A percentile compares a stretch with the other conserved stretches of the same genome.
These are phyloP conservation scores for Muscicapa striata DNA, from an alignment of 2,797 vertebrate species.

Conservation along the genomic window DNA sequence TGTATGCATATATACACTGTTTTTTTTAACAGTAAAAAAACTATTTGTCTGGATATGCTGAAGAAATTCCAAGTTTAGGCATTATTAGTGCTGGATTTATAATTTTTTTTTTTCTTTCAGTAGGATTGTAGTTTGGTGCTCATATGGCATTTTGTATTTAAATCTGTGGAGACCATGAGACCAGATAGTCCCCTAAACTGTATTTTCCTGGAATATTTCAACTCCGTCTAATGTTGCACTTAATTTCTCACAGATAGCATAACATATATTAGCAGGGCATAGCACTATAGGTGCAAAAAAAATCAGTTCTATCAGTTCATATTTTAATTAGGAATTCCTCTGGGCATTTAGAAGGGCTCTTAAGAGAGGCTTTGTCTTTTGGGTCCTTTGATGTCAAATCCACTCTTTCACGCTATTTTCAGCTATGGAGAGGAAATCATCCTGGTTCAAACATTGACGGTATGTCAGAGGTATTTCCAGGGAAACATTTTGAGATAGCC, in stretches of 20 bases:
- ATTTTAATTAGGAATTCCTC: background rate
- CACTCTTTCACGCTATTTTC: background rate
- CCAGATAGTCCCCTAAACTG: background rate
- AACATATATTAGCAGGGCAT: background rate
- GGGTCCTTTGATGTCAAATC: background rate
- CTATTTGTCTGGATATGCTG: background rate
- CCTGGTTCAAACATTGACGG: background rate
- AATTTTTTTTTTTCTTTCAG: background rate
- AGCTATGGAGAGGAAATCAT: background rate
- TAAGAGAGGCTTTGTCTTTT: background rate
- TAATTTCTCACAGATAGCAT: background rate
- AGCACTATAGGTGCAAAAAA: background rate
- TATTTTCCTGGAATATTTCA: background rate
- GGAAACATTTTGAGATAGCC: background rate
- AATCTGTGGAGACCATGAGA: background rate
- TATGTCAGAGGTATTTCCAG: background rate
- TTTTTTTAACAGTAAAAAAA: background rate
- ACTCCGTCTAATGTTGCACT: background rate
- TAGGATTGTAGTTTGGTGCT: background rate
- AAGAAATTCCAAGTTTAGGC: background rate
- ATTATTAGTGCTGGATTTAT: background rate
- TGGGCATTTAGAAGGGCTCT: background rate
- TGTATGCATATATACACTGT: background rate
- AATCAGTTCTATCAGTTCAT: background rate
- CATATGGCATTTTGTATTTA: background rate